phyloP scores from a whole-genome alignment of 2,113 vertebrate species.

The Chloropsis hardwickii region DNA sequence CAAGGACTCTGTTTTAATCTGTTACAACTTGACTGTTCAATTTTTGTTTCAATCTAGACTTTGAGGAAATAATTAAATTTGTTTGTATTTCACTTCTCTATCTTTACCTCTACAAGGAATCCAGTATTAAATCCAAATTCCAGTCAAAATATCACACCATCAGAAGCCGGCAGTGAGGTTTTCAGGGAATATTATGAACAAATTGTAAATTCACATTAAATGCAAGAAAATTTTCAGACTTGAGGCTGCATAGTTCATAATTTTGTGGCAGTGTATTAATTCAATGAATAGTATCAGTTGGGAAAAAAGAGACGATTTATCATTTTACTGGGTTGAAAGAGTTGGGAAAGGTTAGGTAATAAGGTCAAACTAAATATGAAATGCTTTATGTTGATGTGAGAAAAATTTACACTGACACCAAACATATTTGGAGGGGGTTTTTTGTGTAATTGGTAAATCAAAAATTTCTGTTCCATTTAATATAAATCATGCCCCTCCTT shows the following conservation, averaged over 20 bases:
- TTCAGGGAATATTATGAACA: background rate
- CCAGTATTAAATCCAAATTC: background rate
- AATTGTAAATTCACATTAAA: background rate
- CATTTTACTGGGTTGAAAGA: background rate
- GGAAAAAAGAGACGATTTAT: accelerated
- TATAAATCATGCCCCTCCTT: background rate
- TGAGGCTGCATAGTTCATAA: background rate
- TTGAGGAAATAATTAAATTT: background rate
- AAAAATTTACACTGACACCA: background rate
- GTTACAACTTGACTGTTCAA: background rate
- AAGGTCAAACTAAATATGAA: background rate
- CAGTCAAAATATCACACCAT: background rate
- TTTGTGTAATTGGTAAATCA: background rate
- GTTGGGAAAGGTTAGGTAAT: background rate
- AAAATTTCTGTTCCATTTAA: background rate
- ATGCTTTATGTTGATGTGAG: background rate
- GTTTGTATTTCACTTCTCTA: background rate
- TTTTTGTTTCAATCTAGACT: background rate
- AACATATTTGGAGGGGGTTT: background rate
- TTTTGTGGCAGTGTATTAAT: background rate
- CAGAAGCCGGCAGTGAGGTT: background rate
- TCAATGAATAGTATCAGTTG: background rate
- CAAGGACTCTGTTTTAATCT: background rate
- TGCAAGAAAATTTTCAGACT: background rate
- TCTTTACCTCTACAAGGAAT: background rate